phyloP scores from a whole-genome alignment of 2,888 invertebrate species.

The Spilarctia lutea region DNA sequence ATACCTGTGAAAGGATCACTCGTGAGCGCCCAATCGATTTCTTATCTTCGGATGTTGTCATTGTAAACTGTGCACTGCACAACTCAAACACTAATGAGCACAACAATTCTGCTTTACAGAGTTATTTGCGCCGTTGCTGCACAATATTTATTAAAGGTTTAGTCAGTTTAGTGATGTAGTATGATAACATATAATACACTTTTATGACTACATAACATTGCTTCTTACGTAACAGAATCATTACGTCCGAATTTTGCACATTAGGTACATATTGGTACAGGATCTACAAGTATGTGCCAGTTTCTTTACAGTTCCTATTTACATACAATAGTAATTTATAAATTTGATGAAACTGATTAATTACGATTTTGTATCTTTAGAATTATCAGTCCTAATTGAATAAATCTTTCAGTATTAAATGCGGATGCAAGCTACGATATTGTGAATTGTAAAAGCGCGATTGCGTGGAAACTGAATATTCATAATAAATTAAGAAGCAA shows the following conservation, averaged over 20 bases:
- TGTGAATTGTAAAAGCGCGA: background rate
- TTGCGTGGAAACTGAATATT: background rate
- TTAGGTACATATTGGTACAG: background rate
- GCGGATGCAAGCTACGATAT: background rate
- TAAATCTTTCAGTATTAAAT: background rate
- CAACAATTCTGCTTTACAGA: conserved; percentile 33
- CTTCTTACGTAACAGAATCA: background rate
- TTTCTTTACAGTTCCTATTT: background rate
- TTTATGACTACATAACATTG: background rate
- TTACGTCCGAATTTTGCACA: background rate
- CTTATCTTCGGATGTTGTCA: conserved; percentile 30
- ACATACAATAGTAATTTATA: background rate
- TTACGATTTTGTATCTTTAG: background rate
- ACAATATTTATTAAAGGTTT: conserved; percentile 35
- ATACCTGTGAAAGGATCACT: conserved; percentile 50
- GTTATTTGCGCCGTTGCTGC: conserved; percentile 40
- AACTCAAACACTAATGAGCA: conserved; percentile 23
- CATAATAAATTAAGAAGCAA: background rate
- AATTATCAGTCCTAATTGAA: background rate
- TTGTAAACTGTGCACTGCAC: conserved; percentile 33
- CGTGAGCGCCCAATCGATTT: conserved; percentile 37
- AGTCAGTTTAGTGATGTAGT: conserved; percentile 30
- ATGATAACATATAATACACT: conserved; percentile 23
- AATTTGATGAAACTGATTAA: background rate
- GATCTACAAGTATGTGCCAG: background rate